These are phyloP conservation scores for Dreissena polymorpha DNA, from an alignment of 1,140 invertebrate species.

Conservation along the genomic window DNA sequence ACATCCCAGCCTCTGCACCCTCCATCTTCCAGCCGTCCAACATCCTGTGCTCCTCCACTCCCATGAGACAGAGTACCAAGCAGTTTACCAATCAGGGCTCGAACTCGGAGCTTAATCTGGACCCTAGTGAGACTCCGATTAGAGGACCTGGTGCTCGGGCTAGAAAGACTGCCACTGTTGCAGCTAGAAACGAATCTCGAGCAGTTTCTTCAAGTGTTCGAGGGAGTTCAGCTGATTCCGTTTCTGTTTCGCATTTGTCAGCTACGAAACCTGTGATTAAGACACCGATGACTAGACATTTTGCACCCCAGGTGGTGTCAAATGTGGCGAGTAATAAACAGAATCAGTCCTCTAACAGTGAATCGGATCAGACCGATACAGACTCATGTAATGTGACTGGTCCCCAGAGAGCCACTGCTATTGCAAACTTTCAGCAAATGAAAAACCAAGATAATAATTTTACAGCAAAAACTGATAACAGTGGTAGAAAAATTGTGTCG, in stretches of 20 bases:
- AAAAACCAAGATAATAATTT: conserved; percentile 27
- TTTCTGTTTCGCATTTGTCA: conserved; percentile 21
- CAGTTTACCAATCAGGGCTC: conserved; percentile 55
- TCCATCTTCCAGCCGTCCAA: conserved; percentile 77
- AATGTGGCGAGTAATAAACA: conserved; percentile 25
- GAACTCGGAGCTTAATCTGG: conserved; percentile 58
- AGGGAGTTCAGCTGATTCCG: conserved; percentile 29
- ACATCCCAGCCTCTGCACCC: conserved; percentile 71
- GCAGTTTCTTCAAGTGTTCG: conserved; percentile 5
- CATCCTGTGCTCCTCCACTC: conserved; percentile 77
- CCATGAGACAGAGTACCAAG: conserved; percentile 63
- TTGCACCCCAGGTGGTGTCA: conserved; percentile 11
- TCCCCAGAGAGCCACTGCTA: conserved; percentile 46
- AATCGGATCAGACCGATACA: conserved; percentile 73
- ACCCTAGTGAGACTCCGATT: conserved; percentile 73
- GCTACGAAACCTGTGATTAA: conserved; percentile 34
- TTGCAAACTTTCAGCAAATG: conserved; percentile 25
- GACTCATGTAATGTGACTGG: conserved; percentile 71
- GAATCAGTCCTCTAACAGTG: conserved; percentile 67
- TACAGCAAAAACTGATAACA: conserved; percentile 15
- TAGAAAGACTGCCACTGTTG: conserved; percentile 56
- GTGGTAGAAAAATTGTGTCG: conserved; percentile 2
- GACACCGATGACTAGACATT: conserved; percentile 24
- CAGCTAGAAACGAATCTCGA: conserved; percentile 37
- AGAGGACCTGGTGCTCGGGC: conserved; percentile 68